phyloP scores from a whole-genome alignment of 30 jellyfish, hydroid and myxozoan genomes.

The Phacellophora camtschatica region DNA sequence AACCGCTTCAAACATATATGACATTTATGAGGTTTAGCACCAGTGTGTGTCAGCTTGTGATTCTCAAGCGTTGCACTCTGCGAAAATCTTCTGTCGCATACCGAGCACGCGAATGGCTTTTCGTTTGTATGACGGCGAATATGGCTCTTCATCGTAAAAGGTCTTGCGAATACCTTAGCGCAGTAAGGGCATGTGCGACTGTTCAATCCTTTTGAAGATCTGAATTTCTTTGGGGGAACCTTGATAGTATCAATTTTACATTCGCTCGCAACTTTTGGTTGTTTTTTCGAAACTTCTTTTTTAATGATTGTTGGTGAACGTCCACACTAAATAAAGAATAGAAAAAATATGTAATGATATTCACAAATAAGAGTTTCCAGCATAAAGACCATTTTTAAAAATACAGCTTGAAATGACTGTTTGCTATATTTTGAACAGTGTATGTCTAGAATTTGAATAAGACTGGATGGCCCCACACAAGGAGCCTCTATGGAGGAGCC shows the following conservation, averaged over 20 bases:
- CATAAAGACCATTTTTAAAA: no score
- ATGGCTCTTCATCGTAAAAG: conserved; percentile 72
- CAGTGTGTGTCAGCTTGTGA: conserved; percentile 79
- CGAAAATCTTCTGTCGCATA: conserved; percentile 63
- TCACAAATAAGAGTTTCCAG: no score
- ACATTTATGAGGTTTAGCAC: conserved; percentile 71
- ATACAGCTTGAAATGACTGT: no score
- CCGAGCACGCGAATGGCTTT: conserved; percentile 56
- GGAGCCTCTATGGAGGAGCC: not conserved
- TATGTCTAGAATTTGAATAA: no score
- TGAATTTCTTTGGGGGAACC: not conserved
- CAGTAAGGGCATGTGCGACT: conserved; percentile 69
- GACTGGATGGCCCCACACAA: no score
- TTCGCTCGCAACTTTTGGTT: not conserved
- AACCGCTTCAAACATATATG: conserved; percentile 52
- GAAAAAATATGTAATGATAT: no score
- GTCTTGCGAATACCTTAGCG: conserved; percentile 61
- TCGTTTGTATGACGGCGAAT: conserved; percentile 76
- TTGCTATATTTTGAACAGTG: no score
- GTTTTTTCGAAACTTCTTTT: not conserved
- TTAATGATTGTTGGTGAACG: not conserved
- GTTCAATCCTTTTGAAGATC: conserved; percentile 16
- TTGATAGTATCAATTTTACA: not conserved
- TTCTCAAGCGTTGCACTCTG: conserved; percentile 77
- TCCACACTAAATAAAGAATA: not conserved